Base-by-base conservation (phyloP, 2,888 invertebrate species). In the Corythucha ciliata region DNA sequence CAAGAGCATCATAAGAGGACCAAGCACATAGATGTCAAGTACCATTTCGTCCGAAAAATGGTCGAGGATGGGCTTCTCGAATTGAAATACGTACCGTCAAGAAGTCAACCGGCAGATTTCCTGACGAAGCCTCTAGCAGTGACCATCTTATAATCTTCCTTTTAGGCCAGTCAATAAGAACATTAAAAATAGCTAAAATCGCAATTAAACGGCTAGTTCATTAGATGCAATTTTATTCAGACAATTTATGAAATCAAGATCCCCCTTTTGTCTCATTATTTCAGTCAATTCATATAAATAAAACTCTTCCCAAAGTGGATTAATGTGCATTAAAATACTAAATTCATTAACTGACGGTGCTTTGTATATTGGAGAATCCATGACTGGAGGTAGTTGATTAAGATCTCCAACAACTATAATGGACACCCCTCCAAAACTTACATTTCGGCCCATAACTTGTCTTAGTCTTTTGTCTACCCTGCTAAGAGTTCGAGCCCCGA, bases 201-300 rank as follows among this genome's bases (percentile, higher is more conserved):
- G n/a, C n/a, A n/a, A n/a, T n/a, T n/a, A n/a, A n/a, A n/a, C n/a
- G n/a, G n/a, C n/a, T n/a, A n/a, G n/a, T n/a, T n/a, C n/a, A n/a
- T n/a, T n/a, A n/a, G n/a, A n/a, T n/a, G n/a, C n/a, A n/a, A n/a
- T n/a, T n/a, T 50, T 33, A 18, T 48, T 52, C 1, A 54, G 42
- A 20, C 53, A 48, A 34, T 44, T 27, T 10, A 55, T 48, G 52
- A 59, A 58, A 20, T 21, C 14, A 18, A 25, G 25, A 34, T 58
- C 58, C 29, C 58, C 59, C 49, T 54, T 49, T 42, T 59, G 60
- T 12, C 59, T 34, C 58, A 59, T 59, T n/a, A 58, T 58, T 53
- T 59, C 47, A 25, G 56, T 56, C 21, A 60, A 39, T 25, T 50
- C 48, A 29, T 42, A 59, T 34, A 52, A 45, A 4, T 36, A 10